phyloP scores from a whole-genome alignment of 1,140 invertebrate species.

The Papilio xuthus region DNA sequence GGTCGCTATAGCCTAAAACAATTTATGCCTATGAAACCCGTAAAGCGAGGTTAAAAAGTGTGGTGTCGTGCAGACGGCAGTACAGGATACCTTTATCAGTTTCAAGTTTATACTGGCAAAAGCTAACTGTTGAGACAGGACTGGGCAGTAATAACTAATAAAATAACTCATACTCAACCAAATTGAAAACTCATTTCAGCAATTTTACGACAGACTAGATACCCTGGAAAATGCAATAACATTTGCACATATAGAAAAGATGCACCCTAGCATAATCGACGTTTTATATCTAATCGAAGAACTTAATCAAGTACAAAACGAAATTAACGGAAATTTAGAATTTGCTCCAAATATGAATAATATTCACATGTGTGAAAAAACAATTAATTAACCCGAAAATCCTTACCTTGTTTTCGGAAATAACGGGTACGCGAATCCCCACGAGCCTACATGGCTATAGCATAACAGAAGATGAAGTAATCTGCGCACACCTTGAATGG shows the following conservation, averaged over 20 bases:
- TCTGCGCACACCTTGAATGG: conserved; percentile 49
- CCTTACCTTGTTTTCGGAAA: conserved; percentile 47
- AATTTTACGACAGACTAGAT: conserved; percentile 37
- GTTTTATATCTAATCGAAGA: too few species aligned
- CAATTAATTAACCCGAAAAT: conserved; percentile 45
- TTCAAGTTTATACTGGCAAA: too few species aligned
- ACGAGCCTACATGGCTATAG: conserved; percentile 42
- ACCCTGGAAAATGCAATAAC: conserved; percentile 37
- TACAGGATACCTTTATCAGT: too few species aligned
- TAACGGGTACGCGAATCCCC: conserved; percentile 45
- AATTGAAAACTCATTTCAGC: conserved; percentile 37
- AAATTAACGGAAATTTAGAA: conserved; percentile 39
- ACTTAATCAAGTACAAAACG: conserved; percentile 38
- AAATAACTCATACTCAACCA: conserved; percentile 36
- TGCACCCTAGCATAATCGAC: background rate
- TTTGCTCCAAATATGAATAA: conserved; percentile 40
- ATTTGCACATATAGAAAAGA: too few species aligned
- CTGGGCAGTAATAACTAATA: too few species aligned
- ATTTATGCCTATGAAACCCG: too few species aligned
- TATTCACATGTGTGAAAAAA: conserved; percentile 44
- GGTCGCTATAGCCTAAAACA: too few species aligned
- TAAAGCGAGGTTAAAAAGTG: too few species aligned
- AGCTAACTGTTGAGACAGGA: too few species aligned
- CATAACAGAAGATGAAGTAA: conserved; percentile 41
- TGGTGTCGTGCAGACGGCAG: too few species aligned